Percentiles rank a stretch among this genome's conserved stretches.
phyloP scores from a whole-genome alignment of 2,888 invertebrate species.

The Platycheirus rosarum region DNA sequence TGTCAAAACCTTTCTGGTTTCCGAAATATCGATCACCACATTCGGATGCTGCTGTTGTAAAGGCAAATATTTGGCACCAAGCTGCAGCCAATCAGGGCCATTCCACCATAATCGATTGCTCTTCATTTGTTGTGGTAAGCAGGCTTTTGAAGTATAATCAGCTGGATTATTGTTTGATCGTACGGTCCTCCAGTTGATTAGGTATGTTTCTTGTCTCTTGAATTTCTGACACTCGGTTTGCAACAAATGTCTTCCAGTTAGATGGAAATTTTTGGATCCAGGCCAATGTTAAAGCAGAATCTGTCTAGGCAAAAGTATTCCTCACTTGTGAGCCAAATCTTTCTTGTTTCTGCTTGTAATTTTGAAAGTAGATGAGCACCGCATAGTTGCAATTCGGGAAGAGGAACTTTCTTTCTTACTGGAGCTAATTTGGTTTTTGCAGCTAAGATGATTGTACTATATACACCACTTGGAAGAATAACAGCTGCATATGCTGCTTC shows the following conservation, averaged over 20 bases:
- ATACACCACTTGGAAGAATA: too few species aligned
- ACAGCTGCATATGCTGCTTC: too few species aligned
- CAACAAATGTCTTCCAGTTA: too few species aligned
- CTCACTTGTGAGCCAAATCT: neutral
- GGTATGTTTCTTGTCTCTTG: conserved; percentile 59
- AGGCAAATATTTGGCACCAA: neutral
- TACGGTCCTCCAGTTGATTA: neutral
- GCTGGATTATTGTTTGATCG: too few species aligned
- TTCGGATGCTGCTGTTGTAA: neutral
- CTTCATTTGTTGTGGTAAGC: neutral
- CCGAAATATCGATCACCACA: neutral
- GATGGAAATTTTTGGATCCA: conserved; percentile 65
- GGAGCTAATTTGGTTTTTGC: too few species aligned
- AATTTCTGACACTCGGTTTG: conserved; percentile 76
- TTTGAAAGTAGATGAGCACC: conserved; percentile 3
- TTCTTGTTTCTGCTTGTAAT: neutral
- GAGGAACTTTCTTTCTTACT: too few species aligned
- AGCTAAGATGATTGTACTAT: too few species aligned
- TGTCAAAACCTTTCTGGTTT: neutral
- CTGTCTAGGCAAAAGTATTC: conserved; percentile 62
- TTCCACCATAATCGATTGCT: conserved; percentile 3
- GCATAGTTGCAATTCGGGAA: too few species aligned
- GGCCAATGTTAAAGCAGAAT: conserved; percentile 69
- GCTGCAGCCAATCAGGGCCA: neutral
- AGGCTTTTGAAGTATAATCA: neutral